These are phyloP conservation scores for Eucriotettix oculatus DNA, from an alignment of 2,888 invertebrate species.

Conservation along the genomic window DNA sequence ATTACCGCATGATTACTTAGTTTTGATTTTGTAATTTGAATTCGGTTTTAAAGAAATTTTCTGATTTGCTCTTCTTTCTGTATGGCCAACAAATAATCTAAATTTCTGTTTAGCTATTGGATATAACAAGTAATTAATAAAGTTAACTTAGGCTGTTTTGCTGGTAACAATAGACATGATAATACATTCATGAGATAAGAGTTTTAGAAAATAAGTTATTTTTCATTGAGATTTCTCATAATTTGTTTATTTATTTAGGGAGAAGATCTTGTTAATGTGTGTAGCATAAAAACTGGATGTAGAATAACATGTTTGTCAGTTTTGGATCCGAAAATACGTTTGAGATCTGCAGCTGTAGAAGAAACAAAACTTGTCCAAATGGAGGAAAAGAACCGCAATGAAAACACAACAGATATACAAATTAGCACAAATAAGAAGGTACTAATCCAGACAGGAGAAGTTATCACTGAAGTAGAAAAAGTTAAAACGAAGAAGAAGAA, in stretches of 20 bases:
- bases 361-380: not conserved
- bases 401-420: not conserved
- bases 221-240: too few species aligned
- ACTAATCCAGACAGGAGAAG: not conserved
- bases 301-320: constrained; percentile 57
- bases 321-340: constrained; percentile 18
- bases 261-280: constrained; percentile 32
- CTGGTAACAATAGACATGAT: too few species aligned
- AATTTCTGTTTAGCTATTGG: too few species aligned
- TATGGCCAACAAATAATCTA: too few species aligned
- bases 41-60: too few species aligned
- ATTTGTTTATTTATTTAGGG: constrained; percentile 10
- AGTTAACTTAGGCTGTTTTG: too few species aligned
- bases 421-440: not conserved
- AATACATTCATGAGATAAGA: too few species aligned
- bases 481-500: constrained; percentile 21
- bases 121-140: too few species aligned
- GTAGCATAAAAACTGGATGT: constrained; percentile 45
- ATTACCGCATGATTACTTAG: too few species aligned
- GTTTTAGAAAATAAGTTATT: too few species aligned
- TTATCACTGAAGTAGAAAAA: not conserved
- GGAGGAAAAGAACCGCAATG: constrained; percentile 1
- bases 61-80: too few species aligned
- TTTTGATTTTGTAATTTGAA: too few species aligned
- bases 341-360: not conserved